Percentiles rank a stretch among this genome's conserved stretches.
phyloP scores from a whole-genome alignment of 2,113 vertebrate species.

The Neopipo cinnamomea region DNA sequence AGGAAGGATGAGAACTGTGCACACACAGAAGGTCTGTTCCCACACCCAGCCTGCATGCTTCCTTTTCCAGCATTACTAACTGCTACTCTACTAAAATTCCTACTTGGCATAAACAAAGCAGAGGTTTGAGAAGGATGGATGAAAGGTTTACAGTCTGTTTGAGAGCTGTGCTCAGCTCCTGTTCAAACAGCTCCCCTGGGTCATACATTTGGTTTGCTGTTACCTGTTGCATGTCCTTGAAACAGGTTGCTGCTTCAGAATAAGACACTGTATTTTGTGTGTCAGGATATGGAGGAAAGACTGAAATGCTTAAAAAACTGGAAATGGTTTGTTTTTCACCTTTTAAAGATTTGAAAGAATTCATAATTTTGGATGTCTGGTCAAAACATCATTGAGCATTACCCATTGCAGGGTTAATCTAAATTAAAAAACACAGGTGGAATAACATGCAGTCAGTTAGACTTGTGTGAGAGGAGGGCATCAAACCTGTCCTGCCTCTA shows the following conservation, averaged over 20 bases:
- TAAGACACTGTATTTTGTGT: background rate
- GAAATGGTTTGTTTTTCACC: background rate
- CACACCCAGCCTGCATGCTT: background rate
- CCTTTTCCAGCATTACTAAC: background rate
- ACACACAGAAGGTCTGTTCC: background rate
- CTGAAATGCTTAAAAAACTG: background rate
- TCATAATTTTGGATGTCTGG: background rate
- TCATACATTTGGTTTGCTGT: background rate
- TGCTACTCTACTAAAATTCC: background rate
- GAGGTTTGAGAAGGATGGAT: background rate
- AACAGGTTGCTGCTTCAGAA: background rate
- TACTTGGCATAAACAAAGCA: background rate
- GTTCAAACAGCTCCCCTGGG: background rate
- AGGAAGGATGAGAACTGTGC: background rate
- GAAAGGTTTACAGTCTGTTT: background rate
- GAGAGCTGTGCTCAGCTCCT: background rate
- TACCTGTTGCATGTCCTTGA: background rate
- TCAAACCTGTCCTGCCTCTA: background rate
- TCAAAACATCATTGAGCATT: background rate
- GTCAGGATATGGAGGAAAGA: background rate
- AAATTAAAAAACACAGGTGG: background rate
- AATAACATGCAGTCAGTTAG: background rate
- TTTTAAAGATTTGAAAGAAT: background rate
- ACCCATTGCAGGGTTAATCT: background rate
- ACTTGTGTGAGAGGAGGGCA: background rate